A percentile compares a stretch with the other conserved stretches of the same genome.
These are phyloP conservation scores for Lepidocyrtinus sp. DNA, from an alignment of 2,888 invertebrate species.

Conservation along the genomic window DNA sequence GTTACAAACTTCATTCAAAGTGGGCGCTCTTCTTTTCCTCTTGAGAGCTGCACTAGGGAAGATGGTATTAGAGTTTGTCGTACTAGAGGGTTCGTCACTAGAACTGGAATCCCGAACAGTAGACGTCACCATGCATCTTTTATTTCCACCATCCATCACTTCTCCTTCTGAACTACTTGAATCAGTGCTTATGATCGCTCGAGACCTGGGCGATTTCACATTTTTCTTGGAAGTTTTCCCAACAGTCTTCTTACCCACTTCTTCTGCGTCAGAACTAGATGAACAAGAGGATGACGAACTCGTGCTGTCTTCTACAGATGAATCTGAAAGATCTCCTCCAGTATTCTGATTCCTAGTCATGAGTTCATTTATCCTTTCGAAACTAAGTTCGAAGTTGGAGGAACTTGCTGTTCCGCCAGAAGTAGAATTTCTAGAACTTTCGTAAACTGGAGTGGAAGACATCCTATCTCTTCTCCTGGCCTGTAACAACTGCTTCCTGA, in stretches of 20 bases:
- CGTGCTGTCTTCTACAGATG: constrained; percentile 34
- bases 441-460: constrained; percentile 47
- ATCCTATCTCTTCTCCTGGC: constrained; percentile 27
- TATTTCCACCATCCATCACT: neutral
- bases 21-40: constrained; percentile 25
- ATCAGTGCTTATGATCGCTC: constrained; percentile 32
- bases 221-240: neutral
- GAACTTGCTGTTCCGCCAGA: neutral
- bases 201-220: constrained; percentile 4
- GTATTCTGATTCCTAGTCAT: constrained; percentile 46
- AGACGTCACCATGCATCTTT: neutral
- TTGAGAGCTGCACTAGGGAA: constrained; percentile 22
- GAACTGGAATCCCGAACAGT: neutral
- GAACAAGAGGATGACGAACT: constrained; percentile 48
- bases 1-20: too few species aligned
- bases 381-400: constrained; percentile 21
- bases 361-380: constrained; percentile 43
- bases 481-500: constrained; percentile 33
- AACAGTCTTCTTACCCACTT: neutral
- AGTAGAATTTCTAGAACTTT: constrained; percentile 46
- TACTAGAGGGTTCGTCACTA: neutral
- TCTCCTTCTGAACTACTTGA: constrained; percentile 41
- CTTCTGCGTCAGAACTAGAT: constrained; percentile 22
- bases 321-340: constrained; percentile 35
- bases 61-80: neutral